Conservation (phyloP, 2,113 vertebrate genomes). For the Aegotheles bennettii region DNA sequence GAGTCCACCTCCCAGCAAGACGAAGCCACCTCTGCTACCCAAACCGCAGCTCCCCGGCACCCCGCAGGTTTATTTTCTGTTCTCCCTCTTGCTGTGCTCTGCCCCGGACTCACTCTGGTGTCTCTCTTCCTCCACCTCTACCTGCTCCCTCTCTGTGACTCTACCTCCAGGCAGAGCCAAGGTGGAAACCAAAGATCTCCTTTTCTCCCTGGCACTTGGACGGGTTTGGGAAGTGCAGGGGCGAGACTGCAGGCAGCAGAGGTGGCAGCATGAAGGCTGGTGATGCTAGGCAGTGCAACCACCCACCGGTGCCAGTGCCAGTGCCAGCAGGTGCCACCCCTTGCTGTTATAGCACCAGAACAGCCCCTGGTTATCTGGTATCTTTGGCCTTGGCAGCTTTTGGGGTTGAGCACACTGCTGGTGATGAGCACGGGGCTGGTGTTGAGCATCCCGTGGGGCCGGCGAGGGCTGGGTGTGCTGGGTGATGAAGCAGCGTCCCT, state of each 20-base stretch:
- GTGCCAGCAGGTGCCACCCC: background rate
- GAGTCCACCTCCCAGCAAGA: background rate
- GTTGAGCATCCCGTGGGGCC: accelerated
- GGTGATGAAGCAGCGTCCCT: accelerated
- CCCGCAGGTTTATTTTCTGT: constrained; percentile 76
- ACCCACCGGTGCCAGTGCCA: background rate
- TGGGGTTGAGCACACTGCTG: background rate
- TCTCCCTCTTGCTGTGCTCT: constrained; percentile 12
- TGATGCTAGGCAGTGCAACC: accelerated
- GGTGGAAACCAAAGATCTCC: background rate
- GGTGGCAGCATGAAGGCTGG: background rate
- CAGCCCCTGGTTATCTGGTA: accelerated
- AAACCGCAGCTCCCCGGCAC: constrained; percentile 72
- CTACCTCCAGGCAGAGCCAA: background rate
- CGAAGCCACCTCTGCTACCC: constrained; percentile 79
- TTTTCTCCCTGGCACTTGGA: background rate
- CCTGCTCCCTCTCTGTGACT: constrained; percentile 37
- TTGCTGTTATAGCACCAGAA: background rate
- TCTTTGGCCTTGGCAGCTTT: background rate
- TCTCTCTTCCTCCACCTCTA: constrained; percentile 36
- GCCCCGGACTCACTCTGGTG: constrained; percentile 9
- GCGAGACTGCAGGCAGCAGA: background rate
- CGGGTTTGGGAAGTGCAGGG: background rate
- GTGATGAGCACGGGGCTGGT: background rate
- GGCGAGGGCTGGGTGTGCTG: background rate